Percentiles rank a stretch among this genome's conserved stretches.
Evolutionary conservation across 2,797 vertebrate species (phyloP).

Genomic region (Sylvia borin): DNA sequence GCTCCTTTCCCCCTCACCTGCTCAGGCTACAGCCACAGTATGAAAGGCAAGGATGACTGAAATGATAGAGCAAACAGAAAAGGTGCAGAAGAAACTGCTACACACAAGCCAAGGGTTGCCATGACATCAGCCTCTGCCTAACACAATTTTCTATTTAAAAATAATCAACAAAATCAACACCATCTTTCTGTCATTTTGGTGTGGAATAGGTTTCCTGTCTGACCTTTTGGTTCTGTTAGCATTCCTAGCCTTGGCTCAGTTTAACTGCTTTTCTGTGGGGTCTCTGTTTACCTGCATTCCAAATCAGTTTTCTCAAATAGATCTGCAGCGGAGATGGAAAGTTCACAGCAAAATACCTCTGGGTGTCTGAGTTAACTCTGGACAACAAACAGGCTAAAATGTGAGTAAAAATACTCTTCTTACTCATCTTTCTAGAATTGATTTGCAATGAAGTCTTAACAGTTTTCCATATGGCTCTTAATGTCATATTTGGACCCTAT

Average conservation of each 20-base stretch:
- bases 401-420: neutral
- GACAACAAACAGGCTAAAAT: neutral
- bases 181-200: neutral
- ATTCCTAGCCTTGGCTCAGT: neutral
- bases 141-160: neutral
- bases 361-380: neutral
- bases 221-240: neutral
- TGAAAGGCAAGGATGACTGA: neutral
- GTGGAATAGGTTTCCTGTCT: neutral
- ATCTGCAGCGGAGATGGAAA: neutral
- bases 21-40: neutral
- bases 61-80: neutral
- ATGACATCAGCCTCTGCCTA: neutral
- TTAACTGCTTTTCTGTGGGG: neutral
- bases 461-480: neutral
- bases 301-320: neutral
- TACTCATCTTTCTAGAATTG: neutral
- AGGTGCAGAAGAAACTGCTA: neutral
- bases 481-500: neutral
- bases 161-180: neutral
- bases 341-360: neutral
- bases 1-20: rapidly evolving
- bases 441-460: neutral
- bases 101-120: neutral
- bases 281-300: neutral